Evolutionary conservation across 2,113 vertebrate species (phyloP).

Genomic region (Carassius auratus): DNA sequence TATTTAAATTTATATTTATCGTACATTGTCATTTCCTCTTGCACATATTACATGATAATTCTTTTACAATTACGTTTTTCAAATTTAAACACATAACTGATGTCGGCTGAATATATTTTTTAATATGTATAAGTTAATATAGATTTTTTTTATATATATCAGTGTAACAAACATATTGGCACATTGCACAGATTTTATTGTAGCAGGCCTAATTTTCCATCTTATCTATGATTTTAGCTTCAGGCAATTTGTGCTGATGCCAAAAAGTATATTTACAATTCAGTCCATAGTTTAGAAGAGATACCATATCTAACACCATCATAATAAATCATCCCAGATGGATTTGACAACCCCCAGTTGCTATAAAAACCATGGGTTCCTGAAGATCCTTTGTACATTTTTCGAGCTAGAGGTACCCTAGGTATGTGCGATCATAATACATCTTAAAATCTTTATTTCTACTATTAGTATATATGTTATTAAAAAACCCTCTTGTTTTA

Average conservation of each 20-base stretch:
- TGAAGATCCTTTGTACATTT: background rate
- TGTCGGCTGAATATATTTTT: too few relatives aligned
- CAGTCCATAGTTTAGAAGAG: slow-evolving; percentile 43
- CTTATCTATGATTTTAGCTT: slow-evolving; percentile 6
- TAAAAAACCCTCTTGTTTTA: slow-evolving; percentile 9
- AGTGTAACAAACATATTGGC: too few relatives aligned
- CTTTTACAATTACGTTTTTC: too few relatives aligned
- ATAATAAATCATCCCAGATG: slow-evolving; percentile 33
- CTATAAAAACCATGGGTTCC: slow-evolving; percentile 41
- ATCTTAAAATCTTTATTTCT: background rate
- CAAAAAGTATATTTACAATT: slow-evolving; percentile 43
- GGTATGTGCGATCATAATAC: background rate
- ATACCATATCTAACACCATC: slow-evolving; percentile 56
- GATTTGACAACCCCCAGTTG: background rate
- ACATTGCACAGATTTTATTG: background rate
- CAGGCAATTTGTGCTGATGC: background rate
- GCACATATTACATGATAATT: too few relatives aligned
- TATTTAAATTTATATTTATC: too few relatives aligned
- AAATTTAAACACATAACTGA: too few relatives aligned
- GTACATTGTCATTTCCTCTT: too few relatives aligned
- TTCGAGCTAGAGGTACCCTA: slow-evolving; percentile 14
- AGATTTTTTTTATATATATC: too few relatives aligned
- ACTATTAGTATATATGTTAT: background rate
- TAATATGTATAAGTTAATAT: too few relatives aligned
- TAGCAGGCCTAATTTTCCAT: background rate